Evolutionary conservation across 35 echinoderm and acorn worm species (phyloP).

Genomic region (Strongylocentrotus purpuratus): DNA sequence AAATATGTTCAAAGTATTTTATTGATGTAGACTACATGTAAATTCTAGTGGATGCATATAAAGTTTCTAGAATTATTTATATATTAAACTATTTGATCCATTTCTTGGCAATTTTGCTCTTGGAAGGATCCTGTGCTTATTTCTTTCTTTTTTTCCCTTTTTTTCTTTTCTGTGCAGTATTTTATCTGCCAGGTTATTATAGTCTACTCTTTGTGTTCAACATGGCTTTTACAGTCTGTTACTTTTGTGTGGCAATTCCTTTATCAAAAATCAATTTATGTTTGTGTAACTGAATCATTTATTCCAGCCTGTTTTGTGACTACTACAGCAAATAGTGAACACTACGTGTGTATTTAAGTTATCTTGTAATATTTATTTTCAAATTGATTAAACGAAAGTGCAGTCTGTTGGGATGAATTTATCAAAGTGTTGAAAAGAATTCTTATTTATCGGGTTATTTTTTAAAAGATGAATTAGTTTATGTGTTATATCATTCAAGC

Average conservation of each 20-base stretch:
- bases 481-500: conserved; percentile 40
- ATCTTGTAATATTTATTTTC: conserved; percentile 49
- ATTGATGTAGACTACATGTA: conserved; percentile 46
- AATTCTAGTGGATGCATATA: conserved; percentile 41
- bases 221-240: conserved; percentile 20
- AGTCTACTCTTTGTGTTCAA: conserved; percentile 38
- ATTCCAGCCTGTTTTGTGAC: conserved; percentile 43
- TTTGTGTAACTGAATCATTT: conserved; percentile 45
- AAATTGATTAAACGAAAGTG: conserved; percentile 35
- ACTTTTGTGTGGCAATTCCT: conserved; percentile 49
- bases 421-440: conserved; percentile 12
- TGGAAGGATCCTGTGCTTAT: conserved; percentile 16
- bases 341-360: conserved; percentile 44
- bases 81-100: conserved; percentile 43
- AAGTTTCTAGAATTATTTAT: conserved; percentile 57
- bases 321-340: conserved; percentile 40
- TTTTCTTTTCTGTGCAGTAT: conserved; percentile 11
- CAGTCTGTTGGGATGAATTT: conserved; percentile 44
- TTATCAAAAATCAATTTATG: conserved; percentile 41
- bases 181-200: conserved; percentile 28
- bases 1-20: conserved; percentile 32
- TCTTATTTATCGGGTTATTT: conserved; percentile 50
- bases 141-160: not conserved
- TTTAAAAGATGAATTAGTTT: conserved; percentile 36
- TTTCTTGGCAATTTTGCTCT: conserved; percentile 10